Percentiles rank a stretch among this genome's conserved stretches.
Conservation (phyloP, 2,888 invertebrate genomes). For the Silvanus unidentatus region DNA sequence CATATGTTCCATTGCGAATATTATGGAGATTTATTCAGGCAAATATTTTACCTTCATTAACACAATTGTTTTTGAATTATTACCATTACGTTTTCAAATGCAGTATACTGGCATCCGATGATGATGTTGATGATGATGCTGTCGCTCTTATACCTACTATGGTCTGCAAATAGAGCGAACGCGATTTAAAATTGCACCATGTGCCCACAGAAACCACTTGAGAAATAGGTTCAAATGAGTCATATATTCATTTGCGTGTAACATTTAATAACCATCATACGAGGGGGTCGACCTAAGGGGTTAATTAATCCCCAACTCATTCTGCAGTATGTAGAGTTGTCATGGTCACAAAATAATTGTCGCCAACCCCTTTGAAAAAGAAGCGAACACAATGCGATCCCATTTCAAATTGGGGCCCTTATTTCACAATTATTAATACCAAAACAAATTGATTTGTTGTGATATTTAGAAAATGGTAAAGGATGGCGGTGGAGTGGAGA, state of each 20-base stretch:
- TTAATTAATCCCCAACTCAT: conserved; percentile 42
- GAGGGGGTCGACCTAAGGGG: conserved; percentile 34
- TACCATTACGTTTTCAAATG: too few species aligned
- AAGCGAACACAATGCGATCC: not conserved
- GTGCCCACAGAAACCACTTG: conserved; percentile 24
- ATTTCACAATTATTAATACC: not conserved
- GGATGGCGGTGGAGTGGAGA: too few species aligned
- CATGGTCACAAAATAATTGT: conserved; percentile 43
- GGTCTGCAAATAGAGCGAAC: too few species aligned
- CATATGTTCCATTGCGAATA: conserved; percentile 20
- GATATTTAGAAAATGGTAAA: too few species aligned
- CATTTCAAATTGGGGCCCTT: too few species aligned
- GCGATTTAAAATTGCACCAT: too few species aligned
- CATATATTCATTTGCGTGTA: conserved; percentile 41
- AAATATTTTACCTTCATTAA: conserved; percentile 21
- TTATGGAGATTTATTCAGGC: conserved; percentile 1
- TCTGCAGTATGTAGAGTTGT: conserved; percentile 35
- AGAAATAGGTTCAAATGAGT: conserved; percentile 37
- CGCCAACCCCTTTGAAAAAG: conserved; percentile 19
- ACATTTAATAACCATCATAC: conserved; percentile 37
- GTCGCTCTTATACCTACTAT: too few species aligned
- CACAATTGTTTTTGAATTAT: conserved; percentile 23
- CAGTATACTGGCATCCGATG: too few species aligned
- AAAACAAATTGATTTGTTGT: conserved; percentile 3
- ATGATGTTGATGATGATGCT: too few species aligned